Evolutionary conservation across 2,113 vertebrate genomes (phyloP).

Genomic region (Speoplatyrhinus poulsoni): DNA sequence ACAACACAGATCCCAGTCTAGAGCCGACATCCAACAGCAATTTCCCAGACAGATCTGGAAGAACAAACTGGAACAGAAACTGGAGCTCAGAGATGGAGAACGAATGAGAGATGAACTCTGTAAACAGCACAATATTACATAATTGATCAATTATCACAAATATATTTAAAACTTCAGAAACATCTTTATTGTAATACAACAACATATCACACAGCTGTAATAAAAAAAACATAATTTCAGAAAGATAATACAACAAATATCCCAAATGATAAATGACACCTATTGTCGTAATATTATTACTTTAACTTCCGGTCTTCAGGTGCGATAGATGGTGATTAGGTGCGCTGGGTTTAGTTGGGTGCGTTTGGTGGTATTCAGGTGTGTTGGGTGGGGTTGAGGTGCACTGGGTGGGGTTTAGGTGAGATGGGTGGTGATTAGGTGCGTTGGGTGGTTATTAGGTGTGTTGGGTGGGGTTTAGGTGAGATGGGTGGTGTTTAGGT

Average conservation of each 20-base stretch:
- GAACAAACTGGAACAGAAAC: slow-evolving; percentile 87
- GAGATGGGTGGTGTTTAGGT: background rate
- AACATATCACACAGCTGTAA: background rate
- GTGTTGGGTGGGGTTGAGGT: background rate
- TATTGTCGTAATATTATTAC: too few relatives aligned
- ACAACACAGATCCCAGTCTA: slow-evolving; percentile 90
- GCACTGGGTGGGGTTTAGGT: background rate
- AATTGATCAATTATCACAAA: background rate
- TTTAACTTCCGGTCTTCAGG: too few relatives aligned
- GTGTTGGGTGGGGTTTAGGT: background rate
- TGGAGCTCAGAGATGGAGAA: slow-evolving; percentile 88
- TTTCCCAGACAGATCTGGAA: slow-evolving; percentile 87
- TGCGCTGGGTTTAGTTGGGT: background rate
- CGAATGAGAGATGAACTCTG: slow-evolving; percentile 95
- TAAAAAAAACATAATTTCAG: background rate
- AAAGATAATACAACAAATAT: too few relatives aligned
- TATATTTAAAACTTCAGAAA: too few relatives aligned
- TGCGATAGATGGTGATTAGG: background rate
- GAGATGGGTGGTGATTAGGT: too few relatives aligned
- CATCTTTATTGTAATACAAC: background rate
- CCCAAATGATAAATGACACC: too few relatives aligned
- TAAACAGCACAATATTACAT: slow-evolving; percentile 34
- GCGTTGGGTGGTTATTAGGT: background rate
- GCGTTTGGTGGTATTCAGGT: background rate
- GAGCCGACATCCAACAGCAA: slow-evolving; percentile 90